These are phyloP conservation scores for Spilosoma lubricipeda DNA, from an alignment of 2,888 invertebrate species.

Conservation along the genomic window DNA sequence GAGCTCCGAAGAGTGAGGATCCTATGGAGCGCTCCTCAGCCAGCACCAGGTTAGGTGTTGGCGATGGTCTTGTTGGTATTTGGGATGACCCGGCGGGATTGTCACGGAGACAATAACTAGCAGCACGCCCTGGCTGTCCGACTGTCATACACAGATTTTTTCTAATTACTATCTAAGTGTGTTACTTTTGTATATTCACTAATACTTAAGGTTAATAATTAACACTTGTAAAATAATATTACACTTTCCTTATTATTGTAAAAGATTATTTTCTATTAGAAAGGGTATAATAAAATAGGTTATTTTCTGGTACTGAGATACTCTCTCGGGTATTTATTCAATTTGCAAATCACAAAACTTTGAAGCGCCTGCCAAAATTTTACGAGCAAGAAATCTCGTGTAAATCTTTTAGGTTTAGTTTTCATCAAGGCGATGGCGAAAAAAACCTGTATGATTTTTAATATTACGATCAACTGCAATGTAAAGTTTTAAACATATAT, in stretches of 20 bases:
- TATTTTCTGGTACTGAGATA: not conserved
- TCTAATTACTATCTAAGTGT: not conserved
- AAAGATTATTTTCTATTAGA: not conserved
- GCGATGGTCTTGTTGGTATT: too few relatives aligned
- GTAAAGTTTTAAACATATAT: too few relatives aligned
- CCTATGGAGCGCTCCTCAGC: too few relatives aligned
- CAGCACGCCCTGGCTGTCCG: too few relatives aligned
- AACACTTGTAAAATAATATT: not conserved
- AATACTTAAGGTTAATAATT: not conserved
- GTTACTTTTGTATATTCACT: not conserved
- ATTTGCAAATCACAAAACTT: not conserved
- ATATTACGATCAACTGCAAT: not conserved
- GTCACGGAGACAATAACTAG: too few relatives aligned
- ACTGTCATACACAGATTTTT: not conserved
- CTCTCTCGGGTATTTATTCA: not conserved
- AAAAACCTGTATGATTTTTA: not conserved
- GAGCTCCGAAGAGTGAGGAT: too few relatives aligned
- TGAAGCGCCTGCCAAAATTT: slow-evolving; percentile 10
- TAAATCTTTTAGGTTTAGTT: not conserved
- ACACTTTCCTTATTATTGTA: not conserved
- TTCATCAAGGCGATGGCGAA: not conserved
- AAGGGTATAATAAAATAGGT: not conserved
- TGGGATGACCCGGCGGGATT: too few relatives aligned
- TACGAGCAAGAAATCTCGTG: not conserved
- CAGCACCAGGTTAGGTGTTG: not conserved